Conservation (phyloP, 2,113 vertebrate species). For the Tenebrosternarchus preto region DNA sequence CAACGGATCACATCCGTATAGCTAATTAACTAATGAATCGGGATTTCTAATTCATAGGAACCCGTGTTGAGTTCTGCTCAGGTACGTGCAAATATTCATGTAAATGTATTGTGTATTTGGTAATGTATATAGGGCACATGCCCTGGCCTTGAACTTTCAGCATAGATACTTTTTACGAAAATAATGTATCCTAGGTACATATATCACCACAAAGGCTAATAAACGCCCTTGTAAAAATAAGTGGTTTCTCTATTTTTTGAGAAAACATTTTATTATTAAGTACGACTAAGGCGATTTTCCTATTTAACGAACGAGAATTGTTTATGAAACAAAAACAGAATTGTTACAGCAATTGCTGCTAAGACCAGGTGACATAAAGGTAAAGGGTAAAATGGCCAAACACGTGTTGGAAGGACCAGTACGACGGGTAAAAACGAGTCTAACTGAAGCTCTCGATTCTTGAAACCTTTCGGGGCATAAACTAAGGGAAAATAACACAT, state of each 20-base stretch:
- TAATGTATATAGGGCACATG: slow-evolving; percentile 58
- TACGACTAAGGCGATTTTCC: neutral
- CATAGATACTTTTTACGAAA: slow-evolving; percentile 75
- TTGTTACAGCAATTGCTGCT: too few relatives aligned
- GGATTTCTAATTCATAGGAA: slow-evolving; percentile 68
- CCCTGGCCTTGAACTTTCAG: slow-evolving; percentile 70
- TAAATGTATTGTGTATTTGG: slow-evolving; percentile 75
- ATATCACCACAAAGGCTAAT: slow-evolving; percentile 69
- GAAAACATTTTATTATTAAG: neutral
- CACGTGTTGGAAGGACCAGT: too few relatives aligned
- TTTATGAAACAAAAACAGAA: too few relatives aligned
- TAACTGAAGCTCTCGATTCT: neutral
- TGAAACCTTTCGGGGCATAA: neutral
- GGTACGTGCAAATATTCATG: slow-evolving; percentile 81
- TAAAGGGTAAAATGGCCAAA: too few relatives aligned
- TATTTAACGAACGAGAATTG: neutral
- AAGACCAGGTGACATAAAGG: too few relatives aligned
- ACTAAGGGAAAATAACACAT: neutral
- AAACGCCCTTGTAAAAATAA: slow-evolving; percentile 67
- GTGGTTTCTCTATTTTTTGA: slow-evolving; percentile 44
- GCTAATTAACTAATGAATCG: slow-evolving; percentile 65
- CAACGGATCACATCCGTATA: slow-evolving; percentile 59
- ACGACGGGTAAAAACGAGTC: too few relatives aligned
- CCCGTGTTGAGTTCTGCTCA: slow-evolving; percentile 77
- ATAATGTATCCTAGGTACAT: slow-evolving; percentile 66